Conservation (phyloP, 2,113 vertebrate genomes). For the Smithornis capensis region DNA sequence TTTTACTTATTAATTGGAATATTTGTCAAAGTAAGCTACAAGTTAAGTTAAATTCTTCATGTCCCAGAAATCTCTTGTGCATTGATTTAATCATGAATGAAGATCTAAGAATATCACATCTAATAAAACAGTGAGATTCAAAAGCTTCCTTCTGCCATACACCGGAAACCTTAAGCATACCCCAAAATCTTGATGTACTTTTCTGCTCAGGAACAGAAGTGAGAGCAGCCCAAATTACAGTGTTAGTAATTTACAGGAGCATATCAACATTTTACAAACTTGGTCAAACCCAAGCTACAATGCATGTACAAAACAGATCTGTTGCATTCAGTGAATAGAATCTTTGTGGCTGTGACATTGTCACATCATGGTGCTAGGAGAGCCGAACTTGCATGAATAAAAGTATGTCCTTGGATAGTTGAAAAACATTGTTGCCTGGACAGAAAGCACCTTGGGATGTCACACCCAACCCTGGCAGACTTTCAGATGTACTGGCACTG, state of each 20-base stretch:
- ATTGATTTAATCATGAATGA: not conserved
- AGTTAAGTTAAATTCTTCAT: not conserved
- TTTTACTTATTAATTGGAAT: not conserved
- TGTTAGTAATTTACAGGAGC: not conserved
- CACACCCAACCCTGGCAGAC: not conserved
- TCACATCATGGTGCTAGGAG: not conserved
- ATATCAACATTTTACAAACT: not conserved
- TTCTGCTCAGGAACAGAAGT: not conserved
- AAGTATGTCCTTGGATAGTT: not conserved
- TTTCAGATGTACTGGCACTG: rapidly evolving
- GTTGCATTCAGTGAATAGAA: not conserved
- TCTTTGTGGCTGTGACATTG: not conserved
- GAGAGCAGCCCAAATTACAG: not conserved
- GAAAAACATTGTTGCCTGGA: not conserved
- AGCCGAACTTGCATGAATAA: rapidly evolving
- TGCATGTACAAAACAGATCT: not conserved
- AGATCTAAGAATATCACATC: not conserved
- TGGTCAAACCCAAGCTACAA: rapidly evolving
- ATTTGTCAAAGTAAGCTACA: not conserved
- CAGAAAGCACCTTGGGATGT: not conserved
- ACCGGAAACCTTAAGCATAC: not conserved
- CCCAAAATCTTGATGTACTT: not conserved
- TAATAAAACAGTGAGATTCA: not conserved
- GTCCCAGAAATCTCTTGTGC: not conserved
- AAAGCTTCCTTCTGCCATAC: not conserved